phyloP scores from a whole-genome alignment of 2,113 vertebrate genomes.

The Lampris incognitus region DNA sequence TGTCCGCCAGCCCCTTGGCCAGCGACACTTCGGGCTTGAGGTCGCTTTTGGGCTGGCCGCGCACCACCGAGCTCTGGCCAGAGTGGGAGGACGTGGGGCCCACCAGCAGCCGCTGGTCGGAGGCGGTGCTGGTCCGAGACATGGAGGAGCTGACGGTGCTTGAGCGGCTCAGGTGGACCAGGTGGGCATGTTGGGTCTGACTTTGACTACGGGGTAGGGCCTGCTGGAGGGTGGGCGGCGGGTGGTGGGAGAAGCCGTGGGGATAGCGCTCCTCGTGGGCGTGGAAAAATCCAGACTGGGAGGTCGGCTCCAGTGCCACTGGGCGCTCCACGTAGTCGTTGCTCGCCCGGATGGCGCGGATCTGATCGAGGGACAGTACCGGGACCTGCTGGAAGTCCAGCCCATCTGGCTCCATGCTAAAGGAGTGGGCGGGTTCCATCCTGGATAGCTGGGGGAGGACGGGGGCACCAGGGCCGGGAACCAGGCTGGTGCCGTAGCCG shows the following conservation, averaged over 20 bases:
- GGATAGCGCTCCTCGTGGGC: slow-evolving; percentile 79
- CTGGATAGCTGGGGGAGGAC: slow-evolving; percentile 50
- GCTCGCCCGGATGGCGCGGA: slow-evolving; percentile 91
- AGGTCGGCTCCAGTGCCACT: slow-evolving; percentile 76
- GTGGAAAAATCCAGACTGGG: slow-evolving; percentile 86
- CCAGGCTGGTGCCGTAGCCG: slow-evolving; percentile 36
- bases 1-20: slow-evolving; percentile 82
- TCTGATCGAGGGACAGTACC: slow-evolving; percentile 95
- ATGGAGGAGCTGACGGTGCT: slow-evolving; percentile 96
- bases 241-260: slow-evolving; percentile 74
- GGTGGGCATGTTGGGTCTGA: slow-evolving; percentile 87
- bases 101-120: slow-evolving; percentile 93
- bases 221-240: slow-evolving; percentile 49
- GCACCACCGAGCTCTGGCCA: slow-evolving; percentile 82
- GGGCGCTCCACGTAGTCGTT: slow-evolving; percentile 98
- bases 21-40: slow-evolving; percentile 83
- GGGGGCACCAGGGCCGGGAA: slow-evolving; percentile 52
- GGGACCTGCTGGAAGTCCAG: slow-evolving; percentile 88
- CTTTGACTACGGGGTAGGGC: slow-evolving; percentile 88
- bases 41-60: slow-evolving; percentile 88
- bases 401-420: slow-evolving; percentile 85
- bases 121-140: slow-evolving; percentile 92
- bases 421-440: slow-evolving; percentile 77
- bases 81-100: slow-evolving; percentile 89
- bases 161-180: slow-evolving; percentile 91